Evolutionary conservation across 92 coral and sea anemone species (phyloP).

Genomic region (Paragorgia papillata): DNA sequence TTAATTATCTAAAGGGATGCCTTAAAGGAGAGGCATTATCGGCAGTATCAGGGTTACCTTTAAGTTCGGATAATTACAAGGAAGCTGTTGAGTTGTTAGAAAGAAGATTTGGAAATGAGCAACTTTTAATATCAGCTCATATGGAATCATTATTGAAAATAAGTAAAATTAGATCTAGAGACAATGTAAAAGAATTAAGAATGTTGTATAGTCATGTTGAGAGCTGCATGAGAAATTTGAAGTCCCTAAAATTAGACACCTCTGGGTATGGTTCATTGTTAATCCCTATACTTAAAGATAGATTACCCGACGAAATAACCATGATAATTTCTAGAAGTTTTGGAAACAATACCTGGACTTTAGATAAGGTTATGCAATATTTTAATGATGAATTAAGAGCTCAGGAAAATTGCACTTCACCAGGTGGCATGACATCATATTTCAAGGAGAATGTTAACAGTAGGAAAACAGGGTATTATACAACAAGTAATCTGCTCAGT

Average conservation of each 20-base stretch:
- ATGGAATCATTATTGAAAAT: not conserved
- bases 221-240: not conserved
- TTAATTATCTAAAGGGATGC: not conserved
- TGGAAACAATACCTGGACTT: not conserved
- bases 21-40: slow-evolving; percentile 13
- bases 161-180: not conserved
- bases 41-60: slow-evolving; percentile 49
- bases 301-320: not conserved
- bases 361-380: not conserved
- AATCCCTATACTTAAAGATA: not conserved
- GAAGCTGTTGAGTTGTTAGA: slow-evolving; percentile 22
- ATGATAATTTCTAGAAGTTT: not conserved
- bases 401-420: not conserved
- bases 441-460: not conserved
- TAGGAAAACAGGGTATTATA: not conserved
- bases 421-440: no score
- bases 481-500: not conserved
- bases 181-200: not conserved
- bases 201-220: not conserved
- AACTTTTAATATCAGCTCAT: not conserved
- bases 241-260: no score
- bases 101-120: slow-evolving; percentile 14
- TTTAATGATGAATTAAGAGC: not conserved
- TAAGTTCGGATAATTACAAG: slow-evolving; percentile 35
- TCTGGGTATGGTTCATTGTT: not conserved